These are phyloP conservation scores for Lepidothrix coronata DNA, from an alignment of 2,113 vertebrate species.

Conservation along the genomic window DNA sequence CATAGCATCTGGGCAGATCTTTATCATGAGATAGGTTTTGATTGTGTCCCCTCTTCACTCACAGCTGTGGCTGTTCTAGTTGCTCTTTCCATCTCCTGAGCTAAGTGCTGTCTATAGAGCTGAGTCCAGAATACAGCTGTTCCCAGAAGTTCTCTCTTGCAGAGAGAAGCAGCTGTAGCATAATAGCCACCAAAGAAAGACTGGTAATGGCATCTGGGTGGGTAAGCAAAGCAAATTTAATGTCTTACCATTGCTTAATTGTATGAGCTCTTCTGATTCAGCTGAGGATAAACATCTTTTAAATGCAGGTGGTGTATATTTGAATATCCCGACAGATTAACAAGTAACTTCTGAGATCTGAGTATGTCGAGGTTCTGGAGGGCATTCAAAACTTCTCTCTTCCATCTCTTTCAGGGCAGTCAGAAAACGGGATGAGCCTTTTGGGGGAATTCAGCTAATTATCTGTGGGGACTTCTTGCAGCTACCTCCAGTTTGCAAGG, in stretches of 20 bases:
- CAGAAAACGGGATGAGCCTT: conserved; percentile 85
- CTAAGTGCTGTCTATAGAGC: neutral
- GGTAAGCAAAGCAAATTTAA: neutral
- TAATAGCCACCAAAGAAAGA: neutral
- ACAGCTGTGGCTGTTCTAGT: neutral
- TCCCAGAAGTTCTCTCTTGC: neutral
- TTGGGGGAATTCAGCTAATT: conserved; percentile 96
- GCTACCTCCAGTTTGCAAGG: conserved; percentile 88
- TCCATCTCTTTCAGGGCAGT: conserved; percentile 74
- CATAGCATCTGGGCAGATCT: neutral
- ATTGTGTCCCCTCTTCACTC: accelerated
- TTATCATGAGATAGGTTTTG: neutral
- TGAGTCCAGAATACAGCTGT: neutral
- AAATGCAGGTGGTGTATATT: neutral
- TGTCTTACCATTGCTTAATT: neutral
- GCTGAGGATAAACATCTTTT: neutral
- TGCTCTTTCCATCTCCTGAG: neutral
- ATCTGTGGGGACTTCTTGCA: conserved; percentile 97
- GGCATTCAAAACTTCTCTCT: neutral
- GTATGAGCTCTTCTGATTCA: neutral
- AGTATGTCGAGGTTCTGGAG: neutral
- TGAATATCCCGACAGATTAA: neutral
- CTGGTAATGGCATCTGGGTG: neutral
- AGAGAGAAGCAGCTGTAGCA: neutral
- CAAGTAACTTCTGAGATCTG: neutral